These are phyloP conservation scores for Melolontha melolontha DNA, from an alignment of 2,888 invertebrate species.

Conservation along the genomic window DNA sequence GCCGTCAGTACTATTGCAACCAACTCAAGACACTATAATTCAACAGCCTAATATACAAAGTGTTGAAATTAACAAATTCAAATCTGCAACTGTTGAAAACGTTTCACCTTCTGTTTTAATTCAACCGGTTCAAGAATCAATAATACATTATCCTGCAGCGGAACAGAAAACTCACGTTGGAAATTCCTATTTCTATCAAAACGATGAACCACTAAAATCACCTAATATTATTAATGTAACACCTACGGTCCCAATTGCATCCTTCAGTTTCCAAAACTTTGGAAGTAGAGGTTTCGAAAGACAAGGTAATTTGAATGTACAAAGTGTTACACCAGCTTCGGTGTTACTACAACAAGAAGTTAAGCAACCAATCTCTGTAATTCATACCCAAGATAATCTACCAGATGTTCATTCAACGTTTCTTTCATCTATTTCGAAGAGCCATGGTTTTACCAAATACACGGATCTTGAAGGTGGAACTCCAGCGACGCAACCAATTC, in stretches of 20 bases:
- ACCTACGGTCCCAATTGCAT: slow-evolving; percentile 5
- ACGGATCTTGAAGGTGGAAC: neutral
- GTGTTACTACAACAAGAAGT: slow-evolving; percentile 7
- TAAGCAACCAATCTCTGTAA: neutral
- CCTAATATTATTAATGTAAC: neutral
- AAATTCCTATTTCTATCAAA: slow-evolving; percentile 18
- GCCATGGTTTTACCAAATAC: slow-evolving; percentile 23
- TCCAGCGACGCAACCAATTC: slow-evolving; percentile 7
- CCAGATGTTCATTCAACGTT: neutral
- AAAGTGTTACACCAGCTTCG: neutral
- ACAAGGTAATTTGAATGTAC: slow-evolving; percentile 5
- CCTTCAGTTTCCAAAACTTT: slow-evolving; percentile 11
- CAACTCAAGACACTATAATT: neutral
- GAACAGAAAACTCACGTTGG: slow-evolving; percentile 6
- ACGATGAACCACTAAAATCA: neutral
- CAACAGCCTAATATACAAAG: neutral
- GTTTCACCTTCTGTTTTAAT: slow-evolving; percentile 7
- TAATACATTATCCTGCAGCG: neutral
- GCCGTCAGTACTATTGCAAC: neutral
- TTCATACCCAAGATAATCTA: too few relatives aligned
- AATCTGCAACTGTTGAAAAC: neutral
- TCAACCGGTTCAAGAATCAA: slow-evolving; percentile 1
- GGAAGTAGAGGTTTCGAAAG: slow-evolving; percentile 16
- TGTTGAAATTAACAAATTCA: neutral
- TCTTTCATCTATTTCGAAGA: slow-evolving; percentile 7